Evolutionary conservation across 2,113 vertebrate genomes (phyloP), one percentile per base, ranked within the genome.

Genomic region (Ahaetulla prasina): DNA sequence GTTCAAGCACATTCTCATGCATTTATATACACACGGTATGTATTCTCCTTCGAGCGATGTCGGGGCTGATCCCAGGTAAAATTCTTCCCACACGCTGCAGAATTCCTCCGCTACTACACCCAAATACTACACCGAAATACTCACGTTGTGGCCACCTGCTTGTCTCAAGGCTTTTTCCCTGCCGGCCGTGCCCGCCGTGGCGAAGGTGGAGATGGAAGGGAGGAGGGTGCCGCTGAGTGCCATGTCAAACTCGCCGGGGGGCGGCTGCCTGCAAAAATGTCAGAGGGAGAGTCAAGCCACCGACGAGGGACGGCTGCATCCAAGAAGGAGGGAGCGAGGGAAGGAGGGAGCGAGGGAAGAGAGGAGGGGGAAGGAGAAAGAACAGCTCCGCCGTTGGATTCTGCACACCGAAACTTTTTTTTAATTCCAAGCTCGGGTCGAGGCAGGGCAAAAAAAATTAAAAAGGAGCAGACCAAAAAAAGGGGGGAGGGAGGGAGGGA

Each of bases 231-330:
- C 98, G 96, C 98, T 98, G 97, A 99, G 98, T 95, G 99, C 98
- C 99, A 99, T 99, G 97, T 99, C 99, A 95, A 98, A 98, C 96
- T 99, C 98, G 97, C 98, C 98, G 96, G 98, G 97, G 96, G 98
- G 97, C 97, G 98, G 98, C 97, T 99, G 98, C 98, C 98, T 99
- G 97, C 91, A 85, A 91, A 85, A 92, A 85, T 55, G 93, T 97
- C 53, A 95, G 86, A 92, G 57, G 47, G 91, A 94, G 91, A 90
- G 80, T 52, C 9, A 90, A 55, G 90, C 1, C 11, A 49, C 45
- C 22, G 25, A 9, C 30, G 11, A n/a, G 88, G 92, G 89, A 27
- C 2, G 16, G 60, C 3, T 39, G 8, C 22, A 57, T 57, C 30
- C 91, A 92, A 85, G 63, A 63, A 35, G 8, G 53, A 20, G 7